These are phyloP conservation scores for Yponomeuta cagnagella DNA, from an alignment of 2,888 invertebrate genomes.

Conservation along the genomic window DNA sequence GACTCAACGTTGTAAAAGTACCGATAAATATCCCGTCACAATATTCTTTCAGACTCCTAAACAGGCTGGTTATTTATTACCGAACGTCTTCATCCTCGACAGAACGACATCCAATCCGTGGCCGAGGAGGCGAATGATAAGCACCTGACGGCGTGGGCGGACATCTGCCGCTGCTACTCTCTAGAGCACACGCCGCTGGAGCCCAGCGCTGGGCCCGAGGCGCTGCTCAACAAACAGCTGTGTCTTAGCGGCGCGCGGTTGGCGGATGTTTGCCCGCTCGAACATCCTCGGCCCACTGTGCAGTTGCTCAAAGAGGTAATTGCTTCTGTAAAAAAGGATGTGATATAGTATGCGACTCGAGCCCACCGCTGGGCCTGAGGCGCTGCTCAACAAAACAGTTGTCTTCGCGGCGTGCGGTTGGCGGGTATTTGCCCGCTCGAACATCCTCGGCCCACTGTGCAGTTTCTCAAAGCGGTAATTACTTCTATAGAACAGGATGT, in stretches of 20 bases:
- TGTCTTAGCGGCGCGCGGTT: conserved; percentile 83
- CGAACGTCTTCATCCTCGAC: conserved; percentile 20
- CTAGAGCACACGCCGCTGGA: conserved; percentile 91
- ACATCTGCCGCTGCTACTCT: conserved; percentile 83
- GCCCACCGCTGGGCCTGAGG: conserved; percentile 89
- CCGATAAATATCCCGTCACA: no score
- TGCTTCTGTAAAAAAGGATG: not conserved
- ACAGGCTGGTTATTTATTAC: not conserved
- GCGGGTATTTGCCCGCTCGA: conserved; percentile 69
- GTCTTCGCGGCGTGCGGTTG: conserved; percentile 82
- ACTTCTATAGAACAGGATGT: not conserved
- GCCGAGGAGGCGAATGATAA: conserved; percentile 96
- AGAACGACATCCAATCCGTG: conserved; percentile 86
- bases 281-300: conserved; percentile 78
- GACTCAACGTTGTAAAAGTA: no score
- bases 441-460: conserved; percentile 78
- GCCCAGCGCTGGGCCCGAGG: conserved; percentile 89
- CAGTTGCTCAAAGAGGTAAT: conserved; percentile 77
- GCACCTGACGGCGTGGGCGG: conserved; percentile 94
- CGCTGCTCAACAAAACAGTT: conserved; percentile 87
- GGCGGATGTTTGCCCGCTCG: conserved; percentile 67
- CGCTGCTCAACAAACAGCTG: conserved; percentile 87
- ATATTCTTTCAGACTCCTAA: no score
- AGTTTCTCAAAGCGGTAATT: conserved; percentile 77
- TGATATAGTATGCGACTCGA: conserved; percentile 62